These are phyloP conservation scores for Wiebesia pumilae DNA, from an alignment of 1,140 invertebrate genomes.

Conservation along the genomic window DNA sequence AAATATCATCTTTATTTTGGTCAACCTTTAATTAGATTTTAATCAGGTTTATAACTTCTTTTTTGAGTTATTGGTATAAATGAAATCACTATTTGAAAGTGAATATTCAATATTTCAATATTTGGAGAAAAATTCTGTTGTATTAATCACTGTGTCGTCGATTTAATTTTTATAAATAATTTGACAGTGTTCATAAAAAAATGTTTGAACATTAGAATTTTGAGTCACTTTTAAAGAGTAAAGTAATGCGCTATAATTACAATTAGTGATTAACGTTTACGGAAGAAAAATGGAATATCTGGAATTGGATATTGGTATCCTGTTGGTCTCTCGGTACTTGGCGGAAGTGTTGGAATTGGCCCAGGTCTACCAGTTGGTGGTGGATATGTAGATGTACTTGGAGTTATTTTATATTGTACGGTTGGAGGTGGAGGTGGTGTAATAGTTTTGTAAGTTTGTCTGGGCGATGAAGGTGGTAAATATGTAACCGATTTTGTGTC, in stretches of 20 bases:
- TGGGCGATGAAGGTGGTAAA: slow-evolving; percentile 51
- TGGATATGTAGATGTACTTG: slow-evolving; percentile 58
- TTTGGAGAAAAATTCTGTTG: not conserved
- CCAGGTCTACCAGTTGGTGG: slow-evolving; percentile 62
- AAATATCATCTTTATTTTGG: slow-evolving; percentile 48
- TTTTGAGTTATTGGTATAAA: slow-evolving; percentile 9
- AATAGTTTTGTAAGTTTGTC: slow-evolving; percentile 60
- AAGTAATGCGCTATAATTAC: not conserved
- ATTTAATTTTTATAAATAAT: slow-evolving; percentile 31
- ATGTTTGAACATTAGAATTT: not conserved
- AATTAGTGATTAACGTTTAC: slow-evolving; percentile 59
- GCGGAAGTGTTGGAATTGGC: slow-evolving; percentile 65
- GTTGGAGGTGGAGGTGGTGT: slow-evolving; percentile 65
- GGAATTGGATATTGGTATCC: slow-evolving; percentile 71
- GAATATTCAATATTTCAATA: slow-evolving; percentile 28
- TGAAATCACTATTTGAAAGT: slow-evolving; percentile 27
- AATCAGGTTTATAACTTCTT: slow-evolving; percentile 34
- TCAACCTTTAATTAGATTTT: not conserved
- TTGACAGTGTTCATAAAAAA: slow-evolving; percentile 14
- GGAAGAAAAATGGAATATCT: slow-evolving; percentile 67
- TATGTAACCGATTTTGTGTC: not conserved
- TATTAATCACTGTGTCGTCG: slow-evolving; percentile 20
- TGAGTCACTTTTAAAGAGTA: slow-evolving; percentile 39
- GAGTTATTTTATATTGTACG: slow-evolving; percentile 62
- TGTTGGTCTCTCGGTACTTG: slow-evolving; percentile 61